These are phyloP conservation scores for Pseudococcus viburni DNA, from an alignment of 2,888 invertebrate genomes.

Conservation along the genomic window DNA sequence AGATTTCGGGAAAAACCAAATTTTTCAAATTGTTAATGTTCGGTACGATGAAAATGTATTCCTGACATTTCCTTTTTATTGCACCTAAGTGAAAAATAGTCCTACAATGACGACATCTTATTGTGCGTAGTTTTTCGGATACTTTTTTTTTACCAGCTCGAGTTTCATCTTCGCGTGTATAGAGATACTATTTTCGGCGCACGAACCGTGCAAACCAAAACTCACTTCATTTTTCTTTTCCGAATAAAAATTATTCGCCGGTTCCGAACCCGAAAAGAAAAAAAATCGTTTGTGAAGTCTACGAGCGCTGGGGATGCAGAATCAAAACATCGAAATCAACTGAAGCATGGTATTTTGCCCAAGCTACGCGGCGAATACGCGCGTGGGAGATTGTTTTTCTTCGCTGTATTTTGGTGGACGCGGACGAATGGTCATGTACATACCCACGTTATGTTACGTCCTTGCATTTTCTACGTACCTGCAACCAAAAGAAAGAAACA, in stretches of 20 bases:
- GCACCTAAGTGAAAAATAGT: conserved; percentile 66
- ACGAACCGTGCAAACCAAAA: conserved; percentile 1
- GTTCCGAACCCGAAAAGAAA: background rate
- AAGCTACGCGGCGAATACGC: background rate
- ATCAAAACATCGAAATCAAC: conserved; percentile 11
- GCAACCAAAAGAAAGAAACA: background rate
- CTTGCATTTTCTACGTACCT: conserved; percentile 28
- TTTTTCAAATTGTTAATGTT: conserved; percentile 66
- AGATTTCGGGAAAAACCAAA: conserved; percentile 66
- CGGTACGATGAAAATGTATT: conserved; percentile 65
- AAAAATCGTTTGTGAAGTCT: background rate
- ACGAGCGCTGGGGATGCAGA: background rate
- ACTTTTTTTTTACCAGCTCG: background rate
- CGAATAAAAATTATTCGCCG: background rate
- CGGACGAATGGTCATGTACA: background rate
- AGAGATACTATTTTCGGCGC: background rate
- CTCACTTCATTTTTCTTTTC: conserved; percentile 39
- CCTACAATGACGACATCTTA: conserved; percentile 59
- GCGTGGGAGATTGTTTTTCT: conserved; percentile 35
- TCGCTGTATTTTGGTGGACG: background rate
- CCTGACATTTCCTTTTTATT: conserved; percentile 63
- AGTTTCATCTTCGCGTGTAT: conserved; percentile 21
- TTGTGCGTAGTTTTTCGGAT: background rate
- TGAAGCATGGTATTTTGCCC: background rate
- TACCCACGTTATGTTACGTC: background rate